Conservation (phyloP, 1,140 invertebrate species). For the Drosophila seguyi region DNA sequence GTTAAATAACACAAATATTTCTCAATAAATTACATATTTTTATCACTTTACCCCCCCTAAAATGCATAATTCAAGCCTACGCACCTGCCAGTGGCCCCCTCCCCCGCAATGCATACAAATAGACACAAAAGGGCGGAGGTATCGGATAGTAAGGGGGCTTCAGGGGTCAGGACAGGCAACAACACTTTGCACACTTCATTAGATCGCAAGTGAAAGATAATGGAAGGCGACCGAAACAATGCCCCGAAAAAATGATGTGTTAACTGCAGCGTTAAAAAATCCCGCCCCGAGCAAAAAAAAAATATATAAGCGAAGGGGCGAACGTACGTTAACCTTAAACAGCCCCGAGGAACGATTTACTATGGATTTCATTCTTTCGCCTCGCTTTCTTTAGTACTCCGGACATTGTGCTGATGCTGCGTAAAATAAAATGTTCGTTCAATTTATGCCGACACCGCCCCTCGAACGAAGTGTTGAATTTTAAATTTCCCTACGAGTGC, state of each 20-base stretch:
- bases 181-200: conserved; percentile 79
- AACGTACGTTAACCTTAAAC: conserved; percentile 28
- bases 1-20: not conserved
- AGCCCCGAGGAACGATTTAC: conserved; percentile 10
- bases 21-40: too few species aligned
- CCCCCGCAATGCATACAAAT: conserved; percentile 28
- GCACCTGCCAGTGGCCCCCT: conserved; percentile 14
- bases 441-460: conserved; percentile 65
- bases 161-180: conserved; percentile 28
- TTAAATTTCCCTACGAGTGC: conserved; percentile 58
- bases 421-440: conserved; percentile 60
- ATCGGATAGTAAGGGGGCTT: not conserved
- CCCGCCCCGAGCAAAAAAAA: conserved; percentile 26
- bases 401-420: conserved; percentile 73
- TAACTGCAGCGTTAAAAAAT: conserved; percentile 76
- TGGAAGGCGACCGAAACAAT: conserved; percentile 58
- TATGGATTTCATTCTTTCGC: conserved; percentile 13
- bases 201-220: conserved; percentile 80
- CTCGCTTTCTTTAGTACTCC: not conserved
- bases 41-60: not conserved
- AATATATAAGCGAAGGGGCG: conserved; percentile 15
- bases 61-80: not conserved
- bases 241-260: conserved; percentile 73
- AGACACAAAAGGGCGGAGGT: conserved; percentile 4
- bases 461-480: conserved; percentile 57